Conservation (phyloP, 2,797 vertebrate genomes). For the Alfaro cultratus region DNA sequence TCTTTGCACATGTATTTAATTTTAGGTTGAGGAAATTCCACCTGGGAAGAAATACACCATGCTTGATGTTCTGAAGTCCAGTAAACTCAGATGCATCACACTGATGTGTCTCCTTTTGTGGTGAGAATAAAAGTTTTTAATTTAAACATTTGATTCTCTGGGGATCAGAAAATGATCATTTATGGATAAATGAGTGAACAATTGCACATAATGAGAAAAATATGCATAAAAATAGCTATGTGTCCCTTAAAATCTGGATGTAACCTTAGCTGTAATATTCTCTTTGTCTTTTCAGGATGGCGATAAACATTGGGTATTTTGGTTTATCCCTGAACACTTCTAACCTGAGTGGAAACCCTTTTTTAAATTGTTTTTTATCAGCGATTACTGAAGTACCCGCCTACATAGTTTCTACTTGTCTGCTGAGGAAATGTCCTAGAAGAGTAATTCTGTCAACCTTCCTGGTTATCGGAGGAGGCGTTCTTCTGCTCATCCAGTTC, state of each 20-base stretch:
- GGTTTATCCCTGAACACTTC: conserved; percentile 93
- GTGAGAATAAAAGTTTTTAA: conserved; percentile 72
- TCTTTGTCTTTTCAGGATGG: conserved; percentile 82
- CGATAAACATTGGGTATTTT: conserved; percentile 91
- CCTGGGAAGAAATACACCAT: conserved; percentile 76
- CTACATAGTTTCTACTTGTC: conserved; percentile 84
- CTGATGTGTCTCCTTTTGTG: conserved; percentile 90
- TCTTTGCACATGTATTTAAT: background rate
- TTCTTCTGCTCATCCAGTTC: conserved; percentile 90
- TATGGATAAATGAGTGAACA: background rate
- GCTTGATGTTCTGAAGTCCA: conserved; percentile 86
- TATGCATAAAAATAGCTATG: too few species aligned
- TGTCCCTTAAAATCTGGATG: background rate
- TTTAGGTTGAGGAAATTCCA: conserved; percentile 32
- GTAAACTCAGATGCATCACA: conserved; percentile 88
- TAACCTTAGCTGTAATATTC: background rate
- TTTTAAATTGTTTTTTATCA: conserved; percentile 90
- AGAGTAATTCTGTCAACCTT: conserved; percentile 85
- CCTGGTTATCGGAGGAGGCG: conserved; percentile 86
- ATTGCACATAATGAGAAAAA: background rate
- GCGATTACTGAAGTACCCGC: conserved; percentile 88
- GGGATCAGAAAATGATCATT: too few species aligned
- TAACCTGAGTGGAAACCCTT: conserved; percentile 89
- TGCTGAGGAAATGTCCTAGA: conserved; percentile 83
- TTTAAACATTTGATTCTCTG: background rate